Base-by-base conservation (phyloP, 2,797 vertebrate genomes). In the Semotilus atromaculatus region DNA sequence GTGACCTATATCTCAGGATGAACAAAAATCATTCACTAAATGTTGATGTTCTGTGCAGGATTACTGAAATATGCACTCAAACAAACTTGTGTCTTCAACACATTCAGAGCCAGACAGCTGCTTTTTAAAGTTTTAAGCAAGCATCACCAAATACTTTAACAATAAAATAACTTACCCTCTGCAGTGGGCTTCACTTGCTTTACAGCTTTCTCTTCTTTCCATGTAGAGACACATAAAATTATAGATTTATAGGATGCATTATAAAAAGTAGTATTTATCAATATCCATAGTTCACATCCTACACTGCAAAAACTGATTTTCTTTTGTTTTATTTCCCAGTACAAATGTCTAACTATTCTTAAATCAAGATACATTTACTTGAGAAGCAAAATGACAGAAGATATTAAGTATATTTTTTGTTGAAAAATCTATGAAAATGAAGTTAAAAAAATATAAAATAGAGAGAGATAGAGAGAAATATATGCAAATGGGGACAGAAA, bases 191-290 rank as follows among this genome's bases (percentile, higher is more conserved):
- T 89, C 71, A 70, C 58, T 26, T 85, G 84, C 60, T 84, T 90
- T 51, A 78, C 29, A 21, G 18, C 7, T 84, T 82, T 92, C 29
- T 88, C 86, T 75, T 89, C 86, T 90, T 87, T 40, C 67, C 64
- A 85, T 73, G 77, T 40, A 36, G n/a, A 73, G 4, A 88, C 4
- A 80, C 53, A 70, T 38, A 58, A 7, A 81, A 68, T 67, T 53
- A 48, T 1, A 66, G 11, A 55, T 13, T 40, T 60, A 58, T 38
- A 36, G 6, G 13, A 48, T 51, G 14, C 5, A 51, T 19, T 72
- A 82, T 55, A 29, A 31, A 31, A 10, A 34, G 5, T 71, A 7
- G 14, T 43, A 48, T 48, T 66, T 5, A 48, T 34, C 5, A 21
- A 31, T 48, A 66, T 16, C 26, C 1, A 5, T 58, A 26, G 7